Evolutionary conservation across 2,888 invertebrate genomes (phyloP).

Genomic region (Cantharis rufa): DNA sequence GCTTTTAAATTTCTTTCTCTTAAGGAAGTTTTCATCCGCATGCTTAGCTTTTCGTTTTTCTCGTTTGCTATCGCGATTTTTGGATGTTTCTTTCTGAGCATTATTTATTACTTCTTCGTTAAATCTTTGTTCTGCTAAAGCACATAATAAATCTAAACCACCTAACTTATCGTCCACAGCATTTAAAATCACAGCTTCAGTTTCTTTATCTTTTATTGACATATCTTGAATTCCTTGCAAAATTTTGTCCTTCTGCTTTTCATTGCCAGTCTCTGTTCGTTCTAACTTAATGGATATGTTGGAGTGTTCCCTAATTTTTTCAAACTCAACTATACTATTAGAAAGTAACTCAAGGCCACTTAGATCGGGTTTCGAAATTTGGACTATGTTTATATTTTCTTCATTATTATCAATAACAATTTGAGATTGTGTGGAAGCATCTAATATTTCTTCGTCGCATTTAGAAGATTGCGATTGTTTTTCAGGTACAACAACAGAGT

Average conservation of each 20-base stretch:
- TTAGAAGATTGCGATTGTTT: conserved; percentile 23
- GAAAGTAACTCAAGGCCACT: conserved; percentile 82
- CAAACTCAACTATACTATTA: conserved; percentile 82
- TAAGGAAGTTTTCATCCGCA: conserved; percentile 49
- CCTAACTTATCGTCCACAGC: conserved; percentile 58
- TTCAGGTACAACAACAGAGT: conserved; percentile 30
- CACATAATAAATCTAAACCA: conserved; percentile 77
- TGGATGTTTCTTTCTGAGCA: conserved; percentile 13
- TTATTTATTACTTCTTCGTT: conserved; percentile 71
- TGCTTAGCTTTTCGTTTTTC: conserved; percentile 57
- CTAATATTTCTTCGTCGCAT: background rate
- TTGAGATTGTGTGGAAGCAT: background rate
- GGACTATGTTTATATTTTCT: background rate
- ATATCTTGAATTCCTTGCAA: conserved; percentile 53
- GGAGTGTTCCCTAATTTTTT: conserved; percentile 54
- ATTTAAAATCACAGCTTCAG: conserved; percentile 57
- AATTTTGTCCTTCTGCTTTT: conserved; percentile 26
- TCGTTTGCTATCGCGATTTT: conserved; percentile 45
- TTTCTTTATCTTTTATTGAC: conserved; percentile 50
- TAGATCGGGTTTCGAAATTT: conserved; percentile 63
- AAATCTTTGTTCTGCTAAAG: conserved; percentile 82
- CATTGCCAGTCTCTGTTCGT: background rate
- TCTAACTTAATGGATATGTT: conserved; percentile 12
- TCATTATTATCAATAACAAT: background rate
- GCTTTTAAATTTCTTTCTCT: conserved; percentile 49